Base-by-base conservation (phyloP, 1,140 invertebrate species). In the Pteromalus puparum region DNA sequence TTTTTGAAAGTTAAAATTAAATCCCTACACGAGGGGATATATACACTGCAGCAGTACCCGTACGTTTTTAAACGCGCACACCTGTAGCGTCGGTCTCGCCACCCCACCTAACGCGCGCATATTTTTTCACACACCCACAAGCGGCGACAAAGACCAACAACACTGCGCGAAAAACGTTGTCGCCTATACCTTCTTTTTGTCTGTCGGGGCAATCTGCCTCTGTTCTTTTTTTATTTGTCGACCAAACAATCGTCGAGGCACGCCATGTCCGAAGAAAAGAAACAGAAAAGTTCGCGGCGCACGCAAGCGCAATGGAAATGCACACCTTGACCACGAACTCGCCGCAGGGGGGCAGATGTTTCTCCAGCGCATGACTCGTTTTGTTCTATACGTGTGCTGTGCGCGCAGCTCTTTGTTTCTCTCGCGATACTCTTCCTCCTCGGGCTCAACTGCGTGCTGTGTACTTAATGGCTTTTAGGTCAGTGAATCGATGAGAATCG, bases 201-300 rank as follows among this genome's bases (percentile, higher is more conserved):
- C 67, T 70, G 26, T 26, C 67, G 4, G 26, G 74, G 42, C 46
- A 83, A 84, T 79, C 76, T 67, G 21, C 15, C 21, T n/a, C 53
- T 53, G 13, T 53, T 53, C 30, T 61, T 79, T 61, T 68, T 74
- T 74, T 80, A 67, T 84, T 84, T 84, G 83, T 79, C 24, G 10
- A 46, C 42, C 68, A 84, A 84, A 84, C 75, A 84, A 80, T 84
- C 68, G 68, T 28, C 15, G 53, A 61, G 24, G 15, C 68, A 15
- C 4, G 13, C 38, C 30, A 26, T 24, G 12, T 13, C 72, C 34
- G 28, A 2, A 83, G 42, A 61, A 72, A 82, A 72, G 24, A 83
- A 53, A 34, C 9, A 53, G 28, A 26, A 77, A 78, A 70, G 74
- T 15, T 74, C 38, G 75, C 65, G 46, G 24, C 30, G 72, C 77